Conservation (phyloP, 2,888 invertebrate genomes). For the Volucella inanis region DNA sequence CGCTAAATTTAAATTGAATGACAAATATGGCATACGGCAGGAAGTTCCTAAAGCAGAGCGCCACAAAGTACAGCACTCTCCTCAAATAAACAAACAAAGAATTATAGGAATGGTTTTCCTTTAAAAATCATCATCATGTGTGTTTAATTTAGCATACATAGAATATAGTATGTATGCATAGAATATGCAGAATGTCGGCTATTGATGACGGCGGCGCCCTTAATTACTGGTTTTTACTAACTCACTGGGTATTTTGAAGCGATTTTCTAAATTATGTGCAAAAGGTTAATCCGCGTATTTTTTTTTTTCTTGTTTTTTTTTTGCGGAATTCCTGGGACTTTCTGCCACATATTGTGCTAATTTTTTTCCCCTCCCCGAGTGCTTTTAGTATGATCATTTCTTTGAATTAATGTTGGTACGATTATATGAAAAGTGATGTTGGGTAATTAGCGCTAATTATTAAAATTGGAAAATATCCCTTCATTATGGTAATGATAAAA, state of each 20-base stretch:
- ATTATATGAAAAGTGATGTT: too few relatives aligned
- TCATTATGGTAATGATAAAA: too few relatives aligned
- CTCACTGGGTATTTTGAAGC: not conserved
- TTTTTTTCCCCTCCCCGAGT: not conserved
- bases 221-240: slow-evolving; percentile 18
- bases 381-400: not conserved
- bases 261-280: not conserved
- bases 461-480: too few relatives aligned
- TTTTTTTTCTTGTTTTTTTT: not conserved
- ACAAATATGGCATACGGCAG: too few relatives aligned
- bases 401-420: too few relatives aligned
- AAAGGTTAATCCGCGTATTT: slow-evolving; percentile 8
- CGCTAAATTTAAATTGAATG: too few relatives aligned
- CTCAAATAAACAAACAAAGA: too few relatives aligned
- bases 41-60: too few relatives aligned
- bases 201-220: not conserved
- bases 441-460: too few relatives aligned
- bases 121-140: not conserved
- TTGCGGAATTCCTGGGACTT: not conserved
- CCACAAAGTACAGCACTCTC: too few relatives aligned
- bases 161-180: not conserved
- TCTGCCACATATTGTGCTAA: not conserved
- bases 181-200: too few relatives aligned
- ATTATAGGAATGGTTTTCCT: not conserved
- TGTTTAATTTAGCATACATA: not conserved